phyloP scores from a whole-genome alignment of 2,888 invertebrate genomes.

The Tenodera sinensis region DNA sequence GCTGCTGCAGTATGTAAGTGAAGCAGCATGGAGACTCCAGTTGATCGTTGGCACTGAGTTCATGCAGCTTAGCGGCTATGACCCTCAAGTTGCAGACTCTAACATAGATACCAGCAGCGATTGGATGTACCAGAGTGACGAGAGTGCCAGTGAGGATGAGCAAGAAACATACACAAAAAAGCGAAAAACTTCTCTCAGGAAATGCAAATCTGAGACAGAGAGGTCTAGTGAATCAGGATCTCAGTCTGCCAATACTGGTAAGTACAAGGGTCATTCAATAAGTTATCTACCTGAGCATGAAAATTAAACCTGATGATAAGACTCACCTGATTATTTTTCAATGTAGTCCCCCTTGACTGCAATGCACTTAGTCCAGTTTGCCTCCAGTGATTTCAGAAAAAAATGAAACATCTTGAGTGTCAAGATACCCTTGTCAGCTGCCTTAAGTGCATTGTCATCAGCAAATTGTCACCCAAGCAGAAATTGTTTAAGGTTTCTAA shows the following conservation, averaged over 20 bases:
- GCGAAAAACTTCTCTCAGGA: background rate
- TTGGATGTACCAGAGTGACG: slow-evolving; percentile 34
- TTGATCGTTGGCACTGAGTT: slow-evolving; percentile 58
- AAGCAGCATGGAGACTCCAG: slow-evolving; percentile 70
- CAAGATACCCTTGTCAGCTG: too few relatives aligned
- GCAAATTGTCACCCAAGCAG: too few relatives aligned
- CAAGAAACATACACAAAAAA: slow-evolving; percentile 35
- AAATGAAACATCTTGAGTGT: too few relatives aligned
- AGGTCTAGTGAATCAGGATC: slow-evolving; percentile 45
- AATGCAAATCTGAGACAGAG: slow-evolving; percentile 28
- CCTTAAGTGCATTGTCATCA: too few relatives aligned
- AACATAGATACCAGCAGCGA: slow-evolving; percentile 38
- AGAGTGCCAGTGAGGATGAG: slow-evolving; percentile 43
- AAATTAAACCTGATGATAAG: too few relatives aligned
- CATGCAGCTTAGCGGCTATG: slow-evolving; percentile 43
- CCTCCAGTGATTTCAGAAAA: too few relatives aligned
- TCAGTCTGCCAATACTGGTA: slow-evolving; percentile 42
- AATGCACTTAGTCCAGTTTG: too few relatives aligned
- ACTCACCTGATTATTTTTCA: too few relatives aligned
- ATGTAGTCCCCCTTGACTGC: too few relatives aligned
- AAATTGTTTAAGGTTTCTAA: too few relatives aligned
- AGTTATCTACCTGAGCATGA: too few relatives aligned
- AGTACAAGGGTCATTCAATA: too few relatives aligned
- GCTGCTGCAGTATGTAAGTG: slow-evolving; percentile 52
- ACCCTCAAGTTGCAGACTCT: background rate